These are phyloP conservation scores for Ctenicera cuprea DNA, from an alignment of 2,888 invertebrate species.

Conservation along the genomic window DNA sequence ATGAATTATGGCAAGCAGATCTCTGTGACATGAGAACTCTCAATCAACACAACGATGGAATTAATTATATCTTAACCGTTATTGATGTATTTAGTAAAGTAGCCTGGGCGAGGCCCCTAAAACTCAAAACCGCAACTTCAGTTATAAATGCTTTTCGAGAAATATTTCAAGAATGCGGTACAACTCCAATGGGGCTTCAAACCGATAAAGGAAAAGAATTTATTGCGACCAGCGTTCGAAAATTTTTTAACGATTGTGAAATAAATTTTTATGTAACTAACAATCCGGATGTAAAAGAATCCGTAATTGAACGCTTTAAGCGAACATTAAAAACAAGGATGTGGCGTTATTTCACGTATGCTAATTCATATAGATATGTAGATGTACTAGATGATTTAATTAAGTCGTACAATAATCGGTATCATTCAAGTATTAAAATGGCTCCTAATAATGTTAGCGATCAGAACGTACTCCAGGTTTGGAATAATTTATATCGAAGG, in stretches of 20 bases:
- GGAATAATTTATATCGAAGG: conserved; percentile 31
- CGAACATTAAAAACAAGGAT: conserved; percentile 3
- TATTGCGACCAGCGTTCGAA: background rate
- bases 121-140: background rate
- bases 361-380: conserved; percentile 3
- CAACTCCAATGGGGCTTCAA: conserved; percentile 1
- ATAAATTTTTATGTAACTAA: conserved; percentile 8
- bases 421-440: conserved; percentile 25
- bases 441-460: background rate
- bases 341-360: conserved; percentile 4
- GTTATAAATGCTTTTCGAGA: conserved; percentile 16
- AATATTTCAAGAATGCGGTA: background rate
- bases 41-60: conserved; percentile 5
- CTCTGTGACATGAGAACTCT: conserved; percentile 22
- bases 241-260: conserved; percentile 1
- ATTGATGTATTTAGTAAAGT: conserved; percentile 16
- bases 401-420: background rate
- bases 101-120: background rate
- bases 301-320: conserved; percentile 6
- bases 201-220: conserved; percentile 17
- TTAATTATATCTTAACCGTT: conserved; percentile 16
- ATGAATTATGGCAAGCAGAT: conserved; percentile 30
- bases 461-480: conserved; percentile 6
- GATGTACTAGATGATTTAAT: background rate
- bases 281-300: conserved; percentile 6